Evolutionary conservation across 37 sponge, comb jelly and placozoan genomes (phyloP), one percentile per base, ranked within the genome.

Genomic region (Mnemiopsis leidyi): DNA sequence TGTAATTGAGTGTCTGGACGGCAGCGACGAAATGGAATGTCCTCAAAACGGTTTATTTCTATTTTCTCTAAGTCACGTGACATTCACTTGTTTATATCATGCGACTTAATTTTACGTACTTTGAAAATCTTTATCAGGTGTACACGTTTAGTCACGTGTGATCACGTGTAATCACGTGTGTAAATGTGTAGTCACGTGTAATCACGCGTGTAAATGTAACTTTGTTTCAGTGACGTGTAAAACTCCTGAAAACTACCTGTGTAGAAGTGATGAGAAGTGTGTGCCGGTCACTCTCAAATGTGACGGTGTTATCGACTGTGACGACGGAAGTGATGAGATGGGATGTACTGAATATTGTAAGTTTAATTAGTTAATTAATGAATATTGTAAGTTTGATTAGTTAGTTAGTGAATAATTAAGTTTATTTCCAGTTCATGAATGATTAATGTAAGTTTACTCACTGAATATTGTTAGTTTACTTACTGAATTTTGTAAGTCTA

Each of bases 311-410:
- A 71, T 29, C 3, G 30, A n/a, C 75, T 71, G 75, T 71, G n/a
- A 5, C 3, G 75, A 71, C 20, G 75, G 75, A 7, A 23, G n/a
- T 71, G 75, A 71, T 71, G 75, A 71, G 75, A n/a, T 71, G 75
- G 75, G 75, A 5, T 71, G 75, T 71, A 71, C 30, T 13, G 75
- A 28, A 5, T 71, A 71, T 71, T n/a, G 75, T 71, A 18, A 71
- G 75, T 29, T 5, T 71, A 71, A 71, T 71, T 71, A 71, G 21
- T 71, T 71, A 71, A 71, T 71, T 71, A 71, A 71, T 71, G 25
- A 71, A 25, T 71, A 29, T 29, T 29, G 25, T 48, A 13, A 48
- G 61, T 48, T 5, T 48, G 13, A 48, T 48, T 48, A 48, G n/a
- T n/a, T 48, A 48, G 61, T 48, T 48, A 48, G 13, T 48, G 61